phyloP scores from a whole-genome alignment of 2,797 vertebrate species.

The Tympanoctomys barrerae region DNA sequence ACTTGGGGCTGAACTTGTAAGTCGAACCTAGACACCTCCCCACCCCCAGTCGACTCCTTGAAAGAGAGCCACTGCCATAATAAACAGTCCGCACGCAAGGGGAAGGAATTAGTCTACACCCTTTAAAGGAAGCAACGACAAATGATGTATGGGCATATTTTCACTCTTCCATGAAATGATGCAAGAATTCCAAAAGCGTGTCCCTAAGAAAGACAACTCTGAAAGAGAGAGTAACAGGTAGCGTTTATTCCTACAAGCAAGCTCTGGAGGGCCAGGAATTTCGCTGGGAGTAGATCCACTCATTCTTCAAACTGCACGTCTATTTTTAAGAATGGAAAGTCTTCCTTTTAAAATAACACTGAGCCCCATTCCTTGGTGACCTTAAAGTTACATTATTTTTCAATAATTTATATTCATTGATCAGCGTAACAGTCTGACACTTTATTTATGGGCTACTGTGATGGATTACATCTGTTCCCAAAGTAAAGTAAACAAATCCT shows the following conservation, averaged over 20 bases:
- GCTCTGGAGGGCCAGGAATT: constrained; percentile 9
- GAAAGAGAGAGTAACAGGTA: background rate
- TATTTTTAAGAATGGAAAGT: constrained; percentile 56
- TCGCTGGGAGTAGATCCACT: background rate
- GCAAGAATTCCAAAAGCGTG: constrained; percentile 7
- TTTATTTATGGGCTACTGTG: constrained; percentile 89
- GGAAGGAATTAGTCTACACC: background rate
- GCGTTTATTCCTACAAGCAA: background rate
- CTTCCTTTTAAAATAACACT: constrained; percentile 82
- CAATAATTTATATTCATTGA: constrained; percentile 89
- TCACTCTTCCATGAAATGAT: constrained; percentile 3
- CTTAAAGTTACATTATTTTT: constrained; percentile 89
- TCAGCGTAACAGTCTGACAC: constrained; percentile 87
- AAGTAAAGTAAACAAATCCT: constrained; percentile 89
- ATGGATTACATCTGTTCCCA: constrained; percentile 88
- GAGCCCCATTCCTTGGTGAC: constrained; percentile 84
- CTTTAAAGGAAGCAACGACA: background rate
- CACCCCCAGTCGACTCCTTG: no score
- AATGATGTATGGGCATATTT: background rate
- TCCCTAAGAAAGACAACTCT: background rate
- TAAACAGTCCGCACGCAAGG: background rate
- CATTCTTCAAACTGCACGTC: constrained; percentile 42
- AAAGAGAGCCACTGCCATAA: background rate
- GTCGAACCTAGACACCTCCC: background rate
- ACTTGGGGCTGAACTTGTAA: background rate